Percentiles rank a stretch among this genome's conserved stretches.
phyloP scores from a whole-genome alignment of 2,888 invertebrate species.

The Crepidodera aurea region DNA sequence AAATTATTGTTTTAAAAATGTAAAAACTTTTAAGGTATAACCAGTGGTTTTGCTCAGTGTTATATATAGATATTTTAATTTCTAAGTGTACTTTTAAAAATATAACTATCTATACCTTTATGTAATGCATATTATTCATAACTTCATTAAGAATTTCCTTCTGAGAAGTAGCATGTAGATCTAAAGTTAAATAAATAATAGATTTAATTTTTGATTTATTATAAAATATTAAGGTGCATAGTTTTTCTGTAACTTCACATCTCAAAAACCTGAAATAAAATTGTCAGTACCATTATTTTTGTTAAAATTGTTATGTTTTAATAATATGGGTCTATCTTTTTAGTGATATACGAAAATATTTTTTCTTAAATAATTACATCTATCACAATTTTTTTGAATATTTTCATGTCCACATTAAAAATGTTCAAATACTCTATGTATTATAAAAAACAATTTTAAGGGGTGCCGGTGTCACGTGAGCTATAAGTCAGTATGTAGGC shows the following conservation, averaged over 20 bases:
- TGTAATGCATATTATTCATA: constrained; percentile 48
- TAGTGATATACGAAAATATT: too few relatives aligned
- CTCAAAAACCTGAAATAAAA: constrained; percentile 52
- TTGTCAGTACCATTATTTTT: too few relatives aligned
- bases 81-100: not conserved
- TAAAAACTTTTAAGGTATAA: constrained; percentile 17
- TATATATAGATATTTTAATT: not conserved
- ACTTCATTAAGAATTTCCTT: constrained; percentile 57
- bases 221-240: constrained; percentile 55
- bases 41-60: too few relatives aligned
- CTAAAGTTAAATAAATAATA: constrained; percentile 56
- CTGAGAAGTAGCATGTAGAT: constrained; percentile 55
- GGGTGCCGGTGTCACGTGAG: too few relatives aligned
- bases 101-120: constrained; percentile 44
- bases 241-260: constrained; percentile 47
- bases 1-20: constrained; percentile 7
- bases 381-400: too few relatives aligned
- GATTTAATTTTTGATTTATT: constrained; percentile 58
- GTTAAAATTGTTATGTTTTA: too few relatives aligned
- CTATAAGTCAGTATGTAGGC: too few relatives aligned
- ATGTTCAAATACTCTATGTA: too few relatives aligned
- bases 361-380: too few relatives aligned
- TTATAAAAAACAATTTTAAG: too few relatives aligned
- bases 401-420: too few relatives aligned
- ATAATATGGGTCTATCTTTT: too few relatives aligned